A percentile compares a stretch with the other conserved stretches of the same genome.
These are phyloP conservation scores for Protonemura montana DNA, from an alignment of 2,888 invertebrate genomes.

Conservation along the genomic window DNA sequence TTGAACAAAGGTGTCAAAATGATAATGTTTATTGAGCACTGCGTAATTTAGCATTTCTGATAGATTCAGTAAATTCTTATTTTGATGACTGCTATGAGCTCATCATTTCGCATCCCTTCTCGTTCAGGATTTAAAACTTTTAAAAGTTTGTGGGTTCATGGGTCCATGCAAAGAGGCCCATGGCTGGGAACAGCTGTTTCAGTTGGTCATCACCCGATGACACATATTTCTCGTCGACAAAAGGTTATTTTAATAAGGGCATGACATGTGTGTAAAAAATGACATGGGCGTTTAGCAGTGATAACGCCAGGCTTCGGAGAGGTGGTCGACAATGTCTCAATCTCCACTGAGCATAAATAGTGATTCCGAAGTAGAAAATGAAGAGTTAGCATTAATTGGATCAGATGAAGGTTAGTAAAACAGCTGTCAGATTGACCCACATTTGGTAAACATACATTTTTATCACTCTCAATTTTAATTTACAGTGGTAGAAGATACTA, in stretches of 20 bases:
- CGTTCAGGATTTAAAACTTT: too few relatives aligned
- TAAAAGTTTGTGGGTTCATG: too few relatives aligned
- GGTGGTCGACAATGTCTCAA: background rate
- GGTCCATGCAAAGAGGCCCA: too few relatives aligned
- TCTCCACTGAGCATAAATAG: background rate
- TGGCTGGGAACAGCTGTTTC: background rate
- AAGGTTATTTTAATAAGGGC: background rate
- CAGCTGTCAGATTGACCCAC: background rate
- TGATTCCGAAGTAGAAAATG: constrained; percentile 39
- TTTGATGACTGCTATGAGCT: too few relatives aligned
- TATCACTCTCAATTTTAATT: background rate
- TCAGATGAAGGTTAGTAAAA: constrained; percentile 35
- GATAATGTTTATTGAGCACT: too few relatives aligned
- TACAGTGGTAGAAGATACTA: constrained; percentile 64
- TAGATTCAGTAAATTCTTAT: too few relatives aligned
- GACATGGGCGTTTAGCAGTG: constrained; percentile 1
- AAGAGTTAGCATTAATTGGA: constrained; percentile 31
- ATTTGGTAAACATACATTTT: background rate
- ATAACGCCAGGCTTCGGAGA: background rate
- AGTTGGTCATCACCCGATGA: background rate
- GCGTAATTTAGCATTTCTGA: too few relatives aligned
- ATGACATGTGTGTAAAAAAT: background rate
- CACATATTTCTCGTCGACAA: background rate
- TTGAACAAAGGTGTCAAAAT: too few relatives aligned
- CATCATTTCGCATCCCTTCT: too few relatives aligned